Evolutionary conservation across 2,888 invertebrate genomes (phyloP), one percentile per base, ranked within the genome.

Genomic region (Latrodectus hesperus): DNA sequence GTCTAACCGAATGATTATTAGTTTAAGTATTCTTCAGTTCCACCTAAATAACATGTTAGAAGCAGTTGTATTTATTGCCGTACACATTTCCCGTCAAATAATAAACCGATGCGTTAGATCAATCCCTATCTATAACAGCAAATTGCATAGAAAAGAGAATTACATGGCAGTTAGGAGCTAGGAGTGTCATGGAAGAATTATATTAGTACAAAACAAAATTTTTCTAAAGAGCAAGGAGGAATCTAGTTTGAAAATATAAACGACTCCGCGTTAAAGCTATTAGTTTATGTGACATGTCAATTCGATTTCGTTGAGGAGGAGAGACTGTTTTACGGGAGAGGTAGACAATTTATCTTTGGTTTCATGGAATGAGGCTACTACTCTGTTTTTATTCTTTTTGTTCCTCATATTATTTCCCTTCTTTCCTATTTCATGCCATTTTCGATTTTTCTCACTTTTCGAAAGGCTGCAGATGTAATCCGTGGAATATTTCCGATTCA

Each of bases 211-310:
- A 60, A 75, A 77, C 49, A 64, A 64, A 71, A 77, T 84, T 77
- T 77, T 77, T 76, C 84, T 60, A 71, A 72, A 77, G 65, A 68
- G 38, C 51, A 38, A 75, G n/a, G 83, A 71, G n/a, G 76, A 83
- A 77, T 72, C 65, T 76, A 65, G 71, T 72, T 77, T 77, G 73
- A 77, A 84, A 84, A 84, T 84, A 84, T 65, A 84, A 84, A 84
- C 77, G 84, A 84, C 84, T 84, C 12, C 64, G 76, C 72, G 84
- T 77, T 72, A 70, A 77, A 65, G 84, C 84, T 77, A 77, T 84
- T 84, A 84, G 84, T 84, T 77, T 68, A 77, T 72, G 84, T 84
- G 84, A 84, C 84, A 84, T 77, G 76, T 77, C 83, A 83, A 76
- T 83, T 83, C 83, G 83, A 83, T 83, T 83, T 83, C 84, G 76